A percentile compares a stretch with the other conserved stretches of the same genome.
Evolutionary conservation across 2,888 invertebrate genomes (phyloP).

Genomic region (Drosophila cyrtoloma): DNA sequence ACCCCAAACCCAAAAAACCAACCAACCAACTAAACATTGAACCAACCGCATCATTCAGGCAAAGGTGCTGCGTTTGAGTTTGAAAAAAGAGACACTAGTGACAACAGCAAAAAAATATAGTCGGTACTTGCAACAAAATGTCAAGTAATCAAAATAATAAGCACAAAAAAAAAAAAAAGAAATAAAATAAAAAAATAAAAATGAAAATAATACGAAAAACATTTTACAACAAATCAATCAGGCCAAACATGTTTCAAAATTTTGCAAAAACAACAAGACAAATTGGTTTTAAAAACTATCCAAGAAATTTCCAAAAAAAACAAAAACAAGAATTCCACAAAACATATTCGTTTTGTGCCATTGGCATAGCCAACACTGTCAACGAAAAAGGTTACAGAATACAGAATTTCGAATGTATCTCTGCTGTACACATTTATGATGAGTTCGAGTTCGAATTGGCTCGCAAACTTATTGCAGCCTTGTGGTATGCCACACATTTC

Average conservation of each 20-base stretch:
- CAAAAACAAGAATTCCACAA: constrained; percentile 18
- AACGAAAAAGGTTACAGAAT: constrained; percentile 7
- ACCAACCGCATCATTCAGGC: constrained; percentile 69
- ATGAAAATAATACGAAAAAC: constrained; percentile 61
- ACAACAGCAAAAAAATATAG: constrained; percentile 71
- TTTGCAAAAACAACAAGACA: constrained; percentile 68
- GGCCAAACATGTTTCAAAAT: constrained; percentile 85
- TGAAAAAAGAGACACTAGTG: constrained; percentile 86
- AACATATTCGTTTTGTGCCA: constrained; percentile 13
- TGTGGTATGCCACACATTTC: constrained; percentile 32
- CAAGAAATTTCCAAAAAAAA: constrained; percentile 33
- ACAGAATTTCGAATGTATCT: constrained; percentile 5
- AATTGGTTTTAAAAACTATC: constrained; percentile 66
- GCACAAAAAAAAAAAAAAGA: constrained; percentile 43
- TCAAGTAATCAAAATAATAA: constrained; percentile 58
- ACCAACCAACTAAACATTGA: constrained; percentile 33
- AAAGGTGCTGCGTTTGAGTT: constrained; percentile 80
- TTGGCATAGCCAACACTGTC: constrained; percentile 23
- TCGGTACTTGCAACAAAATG: constrained; percentile 56
- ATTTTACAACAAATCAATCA: constrained; percentile 84
- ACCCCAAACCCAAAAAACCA: constrained; percentile 15
- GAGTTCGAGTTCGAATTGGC: constrained; percentile 23
- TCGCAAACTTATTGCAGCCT: constrained; percentile 36
- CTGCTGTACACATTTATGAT: constrained; percentile 13
- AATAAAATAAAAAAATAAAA: constrained; percentile 38